Conservation (phyloP, 1,140 invertebrate genomes). For the Saxidomus purpurata region DNA sequence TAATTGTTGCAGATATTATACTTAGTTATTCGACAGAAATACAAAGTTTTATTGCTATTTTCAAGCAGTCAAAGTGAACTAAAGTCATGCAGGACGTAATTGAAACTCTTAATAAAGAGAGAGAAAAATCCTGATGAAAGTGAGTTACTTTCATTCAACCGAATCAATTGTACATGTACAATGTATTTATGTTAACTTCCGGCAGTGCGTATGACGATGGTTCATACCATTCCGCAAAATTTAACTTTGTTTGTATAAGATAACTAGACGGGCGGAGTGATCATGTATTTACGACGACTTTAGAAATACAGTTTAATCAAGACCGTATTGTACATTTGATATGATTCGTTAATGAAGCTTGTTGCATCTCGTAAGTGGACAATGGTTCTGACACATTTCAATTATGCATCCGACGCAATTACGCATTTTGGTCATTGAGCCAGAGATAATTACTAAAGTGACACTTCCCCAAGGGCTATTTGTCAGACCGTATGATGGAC, state of each 20-base stretch:
- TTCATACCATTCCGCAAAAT: not conserved
- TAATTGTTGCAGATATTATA: no score
- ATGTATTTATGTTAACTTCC: no score
- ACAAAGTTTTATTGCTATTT: no score
- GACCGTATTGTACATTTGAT: slow-evolving; percentile 35
- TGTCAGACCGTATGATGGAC: not conserved
- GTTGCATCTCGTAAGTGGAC: slow-evolving; percentile 47
- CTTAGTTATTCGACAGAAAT: no score
- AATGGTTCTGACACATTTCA: slow-evolving; percentile 50
- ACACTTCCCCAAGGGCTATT: slow-evolving; percentile 27
- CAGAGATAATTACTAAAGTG: slow-evolving; percentile 32
- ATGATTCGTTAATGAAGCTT: slow-evolving; percentile 30
- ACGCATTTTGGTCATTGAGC: slow-evolving; percentile 4
- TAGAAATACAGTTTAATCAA: slow-evolving; percentile 47
- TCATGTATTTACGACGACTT: not conserved
- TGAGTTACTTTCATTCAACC: no score
- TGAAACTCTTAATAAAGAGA: no score
- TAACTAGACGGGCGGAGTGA: not conserved
- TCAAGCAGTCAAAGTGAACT: no score
- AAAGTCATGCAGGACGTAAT: no score
- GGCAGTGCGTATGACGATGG: no score
- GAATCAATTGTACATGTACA: no score
- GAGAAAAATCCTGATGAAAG: no score
- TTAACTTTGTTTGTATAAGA: slow-evolving; percentile 18
- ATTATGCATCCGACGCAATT: slow-evolving; percentile 52